Evolutionary conservation across 1,140 invertebrate genomes (phyloP).

Genomic region (Yoshiicerus persimilis): DNA sequence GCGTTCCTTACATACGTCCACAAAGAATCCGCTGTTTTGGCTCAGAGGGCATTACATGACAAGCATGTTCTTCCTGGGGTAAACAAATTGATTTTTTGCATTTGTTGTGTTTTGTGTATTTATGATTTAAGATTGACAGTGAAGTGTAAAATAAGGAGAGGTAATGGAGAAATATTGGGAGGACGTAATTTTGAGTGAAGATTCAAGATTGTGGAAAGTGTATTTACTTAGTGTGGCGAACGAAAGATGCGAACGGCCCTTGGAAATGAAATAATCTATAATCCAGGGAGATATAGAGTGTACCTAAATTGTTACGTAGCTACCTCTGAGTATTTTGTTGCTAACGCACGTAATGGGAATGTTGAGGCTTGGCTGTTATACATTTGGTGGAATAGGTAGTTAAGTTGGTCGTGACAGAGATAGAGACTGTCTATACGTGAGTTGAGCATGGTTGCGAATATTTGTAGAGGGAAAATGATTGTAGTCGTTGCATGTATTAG

Average conservation of each 20-base stretch:
- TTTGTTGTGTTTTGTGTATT: not conserved
- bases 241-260: not conserved
- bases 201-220: not conserved
- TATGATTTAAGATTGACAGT: not conserved
- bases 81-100: slow-evolving; percentile 61
- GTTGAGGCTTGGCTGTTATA: not conserved
- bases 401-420: not conserved
- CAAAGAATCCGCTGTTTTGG: slow-evolving; percentile 87
- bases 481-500: not conserved
- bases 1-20: slow-evolving; percentile 96
- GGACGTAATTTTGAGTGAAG: too few relatives aligned
- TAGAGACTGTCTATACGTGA: not conserved
- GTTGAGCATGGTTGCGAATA: not conserved
- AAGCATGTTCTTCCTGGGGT: slow-evolving; percentile 97
- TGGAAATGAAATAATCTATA: not conserved
- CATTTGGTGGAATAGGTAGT: not conserved
- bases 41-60: slow-evolving; percentile 91
- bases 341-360: not conserved
- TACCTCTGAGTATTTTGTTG: not conserved
- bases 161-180: too few relatives aligned
- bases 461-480: not conserved
- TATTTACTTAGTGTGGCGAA: not conserved
- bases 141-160: too few relatives aligned
- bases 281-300: not conserved
- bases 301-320: too few relatives aligned